These are phyloP conservation scores for Bos javanicus DNA, from an alignment of 2,113 vertebrate genomes.

Conservation along the genomic window DNA sequence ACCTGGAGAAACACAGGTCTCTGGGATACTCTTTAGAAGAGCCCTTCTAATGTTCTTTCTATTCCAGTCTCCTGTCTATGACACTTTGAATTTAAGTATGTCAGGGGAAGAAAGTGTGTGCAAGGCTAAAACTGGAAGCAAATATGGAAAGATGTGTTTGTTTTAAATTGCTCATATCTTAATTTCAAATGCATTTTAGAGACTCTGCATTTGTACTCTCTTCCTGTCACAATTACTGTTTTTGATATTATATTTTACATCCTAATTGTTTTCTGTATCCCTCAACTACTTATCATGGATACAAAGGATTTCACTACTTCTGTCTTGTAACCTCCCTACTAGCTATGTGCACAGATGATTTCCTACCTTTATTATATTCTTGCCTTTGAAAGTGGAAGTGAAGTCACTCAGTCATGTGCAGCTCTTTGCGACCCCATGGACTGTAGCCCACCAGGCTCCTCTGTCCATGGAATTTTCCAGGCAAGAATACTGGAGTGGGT, in stretches of 20 bases:
- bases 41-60: background rate
- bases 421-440: background rate
- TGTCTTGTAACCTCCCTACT: background rate
- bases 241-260: background rate
- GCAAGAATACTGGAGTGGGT: background rate
- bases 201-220: background rate
- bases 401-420: rapidly evolving
- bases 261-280: background rate
- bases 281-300: background rate
- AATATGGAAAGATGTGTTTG: background rate
- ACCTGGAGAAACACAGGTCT: background rate
- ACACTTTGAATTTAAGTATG: background rate
- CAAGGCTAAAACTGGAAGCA: background rate
- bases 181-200: background rate
- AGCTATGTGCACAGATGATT: background rate
- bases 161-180: background rate
- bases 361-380: background rate
- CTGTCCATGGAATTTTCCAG: background rate
- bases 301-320: background rate
- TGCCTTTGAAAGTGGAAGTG: background rate
- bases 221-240: background rate
- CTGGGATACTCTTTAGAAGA: background rate
- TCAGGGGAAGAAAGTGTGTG: background rate
- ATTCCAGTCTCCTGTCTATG: background rate
- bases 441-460: background rate